phyloP scores from a whole-genome alignment of 2,797 vertebrate species.

The Myotis myotis region DNA sequence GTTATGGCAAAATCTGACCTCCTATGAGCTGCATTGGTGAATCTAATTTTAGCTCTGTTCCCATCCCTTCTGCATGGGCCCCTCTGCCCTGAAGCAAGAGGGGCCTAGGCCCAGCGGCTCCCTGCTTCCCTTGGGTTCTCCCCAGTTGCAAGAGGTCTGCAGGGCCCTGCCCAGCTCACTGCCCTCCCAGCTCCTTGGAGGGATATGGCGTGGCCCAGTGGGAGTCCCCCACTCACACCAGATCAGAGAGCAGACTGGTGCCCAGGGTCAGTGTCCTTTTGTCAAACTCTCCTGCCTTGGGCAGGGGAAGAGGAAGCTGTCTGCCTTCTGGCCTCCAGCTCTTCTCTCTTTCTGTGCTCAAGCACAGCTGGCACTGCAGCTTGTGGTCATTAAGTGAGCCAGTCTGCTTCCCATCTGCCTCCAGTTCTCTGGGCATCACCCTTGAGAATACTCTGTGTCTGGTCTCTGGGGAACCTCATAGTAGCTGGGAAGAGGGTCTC shows the following conservation, averaged over 20 bases:
- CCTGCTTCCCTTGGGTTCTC: conserved; percentile 45
- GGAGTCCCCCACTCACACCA: neutral
- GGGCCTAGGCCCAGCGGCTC: conserved; percentile 82
- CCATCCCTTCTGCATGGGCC: conserved; percentile 85
- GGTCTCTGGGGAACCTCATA: conserved; percentile 21
- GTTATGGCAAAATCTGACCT: conserved; percentile 88
- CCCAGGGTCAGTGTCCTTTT: conserved; percentile 7
- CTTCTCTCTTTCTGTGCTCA: neutral
- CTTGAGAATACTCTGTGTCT: conserved; percentile 23
- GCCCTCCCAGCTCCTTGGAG: neutral
- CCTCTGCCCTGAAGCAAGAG: conserved; percentile 83
- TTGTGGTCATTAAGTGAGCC: conserved; percentile 84
- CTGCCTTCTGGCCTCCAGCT: conserved; percentile 14
- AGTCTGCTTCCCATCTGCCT: conserved; percentile 80
- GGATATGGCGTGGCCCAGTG: neutral
- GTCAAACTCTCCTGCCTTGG: neutral
- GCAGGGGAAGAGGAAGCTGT: neutral
- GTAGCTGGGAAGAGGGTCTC: conserved; percentile 78
- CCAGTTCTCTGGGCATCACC: conserved; percentile 71
- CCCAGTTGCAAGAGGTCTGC: neutral
- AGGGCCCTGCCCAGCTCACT: neutral
- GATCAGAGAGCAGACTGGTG: conserved; percentile 40
- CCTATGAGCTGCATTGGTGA: conserved; percentile 87
- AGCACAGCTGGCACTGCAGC: conserved; percentile 79
- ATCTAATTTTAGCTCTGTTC: conserved; percentile 94